Evolutionary conservation across 2,888 invertebrate species (phyloP), one percentile per base, ranked within the genome.

Genomic region (Platycnemis pennipes): DNA sequence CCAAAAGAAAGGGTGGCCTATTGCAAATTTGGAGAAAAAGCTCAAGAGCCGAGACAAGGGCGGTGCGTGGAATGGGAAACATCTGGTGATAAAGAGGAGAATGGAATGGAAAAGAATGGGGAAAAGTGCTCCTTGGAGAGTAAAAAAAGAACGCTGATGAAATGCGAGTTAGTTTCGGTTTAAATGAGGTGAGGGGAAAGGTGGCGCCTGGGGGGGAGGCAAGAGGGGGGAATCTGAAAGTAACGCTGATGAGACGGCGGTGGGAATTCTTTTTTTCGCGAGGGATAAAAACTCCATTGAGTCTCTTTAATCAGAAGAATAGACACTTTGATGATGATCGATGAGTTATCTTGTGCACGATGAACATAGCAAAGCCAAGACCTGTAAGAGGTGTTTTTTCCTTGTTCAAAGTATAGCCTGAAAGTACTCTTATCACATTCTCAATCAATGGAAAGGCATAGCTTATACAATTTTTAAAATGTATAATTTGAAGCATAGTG

Each of bases 141-240:
- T 31, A 77, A 63, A 31, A 77, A 16, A 77, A 77, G 77, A 77
- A 77, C 37, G 77, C 37, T 77, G 77, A 77, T 37, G 77, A 77
- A 37, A 63, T 26, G 77, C 11, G 77, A 77, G 77, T 77, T 77
- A 63, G 63, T 77, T 77, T 77, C 37, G 11, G 37, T 77, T 77
- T 77, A 16, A 77, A 77, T 11, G 77, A 37, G 19, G 77, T 37
- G 11, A 13, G 77, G 13, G 63, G n/a, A n/a, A n/a, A n/a, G 53
- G 53, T 53, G 53, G 11, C 63, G 22, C n/a, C n/a, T n/a, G n/a
- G n/a, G n/a, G n/a, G n/a, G n/a, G n/a, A n/a, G n/a, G n/a, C n/a
- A n/a, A n/a, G 22, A n/a, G 26, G 3, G 63, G 7, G n/a, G n/a
- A 63, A 63, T n/a, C 63, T n/a, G 63, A 5, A 53, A 63, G 63